Base-by-base conservation (phyloP, 2,888 invertebrate genomes). In the Cylloceria caligata region DNA sequence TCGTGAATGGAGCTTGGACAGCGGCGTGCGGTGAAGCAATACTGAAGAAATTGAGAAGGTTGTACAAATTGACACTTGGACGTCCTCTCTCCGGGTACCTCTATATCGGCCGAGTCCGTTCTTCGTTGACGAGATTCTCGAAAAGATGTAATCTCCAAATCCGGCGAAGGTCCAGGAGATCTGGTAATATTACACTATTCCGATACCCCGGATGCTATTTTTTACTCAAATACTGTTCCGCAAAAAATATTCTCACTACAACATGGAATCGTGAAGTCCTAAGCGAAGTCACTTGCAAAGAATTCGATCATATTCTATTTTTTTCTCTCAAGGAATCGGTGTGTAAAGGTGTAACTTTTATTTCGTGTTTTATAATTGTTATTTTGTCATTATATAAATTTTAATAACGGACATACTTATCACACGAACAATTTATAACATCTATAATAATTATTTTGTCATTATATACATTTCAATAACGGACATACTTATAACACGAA, bases 21-120 rank as follows among this genome's bases (percentile, higher is more conserved):
- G 34, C 39, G n/a, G 13, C 9, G 52, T 5, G 34, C 34, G 55
- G 39, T 52, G 45, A 81, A 68, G 76, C 76, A 81, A 81, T 73
- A n/a, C n/a, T n/a, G n/a, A n/a, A n/a, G n/a, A n/a, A n/a, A n/a
- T n/a, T n/a, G n/a, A n/a, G n/a, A n/a, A n/a, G n/a, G n/a, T n/a
- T n/a, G n/a, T n/a, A 67, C 62, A 76, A 72, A 77, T 79, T 79
- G 81, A 72, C 71, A 73, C 79, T 57, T 39, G 19, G 19, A 16
- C 21, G 62, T 69, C 60, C 45, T 49, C 57, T 34, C 42, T 45
- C 27, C 16, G 34, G 24, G 13, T 52, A 64, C 52, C 30, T 79
- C 60, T 67, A 62, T 16, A 45, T 69, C 55, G 52, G 42, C 64
- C 36, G 49, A 3, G 52, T 39, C 45, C 45, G 55, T 24, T 36